These are phyloP conservation scores for Agelastica alni DNA, from an alignment of 2,888 invertebrate genomes.

Conservation along the genomic window DNA sequence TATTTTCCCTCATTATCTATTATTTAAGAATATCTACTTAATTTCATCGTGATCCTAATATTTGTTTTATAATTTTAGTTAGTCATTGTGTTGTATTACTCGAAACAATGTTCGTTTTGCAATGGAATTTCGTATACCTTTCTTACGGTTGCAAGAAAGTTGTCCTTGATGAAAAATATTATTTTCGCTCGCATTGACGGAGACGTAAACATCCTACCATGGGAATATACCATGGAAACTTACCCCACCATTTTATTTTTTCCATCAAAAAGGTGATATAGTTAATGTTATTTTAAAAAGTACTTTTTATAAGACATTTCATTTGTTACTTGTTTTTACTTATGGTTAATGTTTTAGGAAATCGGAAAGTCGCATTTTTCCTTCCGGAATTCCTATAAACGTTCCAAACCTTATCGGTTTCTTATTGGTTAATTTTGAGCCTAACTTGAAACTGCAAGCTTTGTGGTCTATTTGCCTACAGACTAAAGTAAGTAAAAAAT, in stretches of 20 bases:
- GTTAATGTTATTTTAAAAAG: slow-evolving; percentile 2
- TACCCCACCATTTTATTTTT: slow-evolving; percentile 84
- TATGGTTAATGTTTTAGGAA: slow-evolving; percentile 58
- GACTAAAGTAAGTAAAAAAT: slow-evolving; percentile 55
- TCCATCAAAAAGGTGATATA: slow-evolving; percentile 67
- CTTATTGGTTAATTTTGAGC: slow-evolving; percentile 70
- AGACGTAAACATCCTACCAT: slow-evolving; percentile 82
- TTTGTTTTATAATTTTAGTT: slow-evolving; percentile 62
- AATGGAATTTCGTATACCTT: slow-evolving; percentile 71
- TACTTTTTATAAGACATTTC: neutral
- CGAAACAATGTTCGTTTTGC: slow-evolving; percentile 79
- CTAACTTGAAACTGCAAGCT: slow-evolving; percentile 59
- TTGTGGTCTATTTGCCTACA: slow-evolving; percentile 62
- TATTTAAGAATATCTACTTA: too few relatives aligned
- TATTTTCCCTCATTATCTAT: too few relatives aligned
- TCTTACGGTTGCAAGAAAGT: slow-evolving; percentile 68
- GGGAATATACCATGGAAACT: slow-evolving; percentile 79
- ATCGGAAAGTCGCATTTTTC: slow-evolving; percentile 73
- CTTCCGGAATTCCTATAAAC: slow-evolving; percentile 65
- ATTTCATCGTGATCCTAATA: too few relatives aligned
- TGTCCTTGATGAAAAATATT: slow-evolving; percentile 60
- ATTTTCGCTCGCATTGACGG: slow-evolving; percentile 76
- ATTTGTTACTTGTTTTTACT: too few relatives aligned
- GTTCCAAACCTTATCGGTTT: slow-evolving; percentile 71
- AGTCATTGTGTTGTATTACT: slow-evolving; percentile 77